A percentile compares a stretch with the other conserved stretches of the same genome.
Conservation (phyloP, 2,797 vertebrate species). For the Anguilla obscura region DNA sequence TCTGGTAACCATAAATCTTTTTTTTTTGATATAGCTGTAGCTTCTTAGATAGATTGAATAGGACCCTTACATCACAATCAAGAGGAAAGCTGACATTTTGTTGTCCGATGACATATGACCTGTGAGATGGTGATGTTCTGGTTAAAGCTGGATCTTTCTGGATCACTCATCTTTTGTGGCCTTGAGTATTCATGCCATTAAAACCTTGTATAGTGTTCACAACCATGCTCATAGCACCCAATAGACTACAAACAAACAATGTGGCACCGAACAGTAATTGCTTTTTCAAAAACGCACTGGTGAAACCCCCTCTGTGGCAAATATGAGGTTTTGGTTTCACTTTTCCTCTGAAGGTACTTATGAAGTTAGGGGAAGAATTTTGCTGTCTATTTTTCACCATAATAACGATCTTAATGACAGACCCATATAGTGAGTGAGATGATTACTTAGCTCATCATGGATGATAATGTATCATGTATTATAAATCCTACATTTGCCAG, state of each 20-base stretch:
- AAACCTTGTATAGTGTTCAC: background rate
- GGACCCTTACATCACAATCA: background rate
- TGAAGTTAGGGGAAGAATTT: background rate
- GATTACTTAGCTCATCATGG: background rate
- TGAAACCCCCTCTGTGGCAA: background rate
- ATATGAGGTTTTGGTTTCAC: background rate
- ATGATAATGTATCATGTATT: background rate
- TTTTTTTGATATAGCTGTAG: background rate
- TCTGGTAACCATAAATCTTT: background rate
- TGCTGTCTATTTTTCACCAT: background rate
- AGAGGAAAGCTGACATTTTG: background rate
- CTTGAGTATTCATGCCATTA: background rate
- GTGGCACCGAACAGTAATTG: background rate
- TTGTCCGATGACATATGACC: background rate
- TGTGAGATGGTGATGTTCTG: background rate
- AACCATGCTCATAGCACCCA: background rate
- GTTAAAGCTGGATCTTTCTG: background rate
- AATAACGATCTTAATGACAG: background rate
- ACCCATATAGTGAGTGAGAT: background rate
- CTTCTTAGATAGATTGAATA: background rate
- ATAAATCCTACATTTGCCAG: background rate
- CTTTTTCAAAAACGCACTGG: background rate
- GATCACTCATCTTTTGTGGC: background rate
- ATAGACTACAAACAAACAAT: background rate
- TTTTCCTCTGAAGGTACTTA: background rate